These are phyloP conservation scores for Platorchestia sp. DNA, from an alignment of 1,140 invertebrate genomes.

Conservation along the genomic window DNA sequence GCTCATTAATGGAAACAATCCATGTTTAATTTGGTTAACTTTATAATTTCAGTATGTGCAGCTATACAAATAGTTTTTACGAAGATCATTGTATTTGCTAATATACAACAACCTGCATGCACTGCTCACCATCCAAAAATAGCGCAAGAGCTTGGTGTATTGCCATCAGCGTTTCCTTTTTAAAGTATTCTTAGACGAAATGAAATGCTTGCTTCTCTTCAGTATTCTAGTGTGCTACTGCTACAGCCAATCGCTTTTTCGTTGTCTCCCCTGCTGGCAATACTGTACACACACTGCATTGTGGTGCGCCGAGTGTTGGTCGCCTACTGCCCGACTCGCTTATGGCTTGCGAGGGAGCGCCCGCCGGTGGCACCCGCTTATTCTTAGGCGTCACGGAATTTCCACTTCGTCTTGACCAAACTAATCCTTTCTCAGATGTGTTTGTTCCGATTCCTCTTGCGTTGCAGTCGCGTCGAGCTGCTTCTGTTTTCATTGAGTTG, in stretches of 20 bases:
- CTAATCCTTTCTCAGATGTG: neutral
- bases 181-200: too few relatives aligned
- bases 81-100: too few relatives aligned
- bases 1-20: too few relatives aligned
- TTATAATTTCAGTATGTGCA: too few relatives aligned
- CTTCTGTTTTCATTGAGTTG: neutral
- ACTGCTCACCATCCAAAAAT: too few relatives aligned
- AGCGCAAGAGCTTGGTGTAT: too few relatives aligned
- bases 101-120: too few relatives aligned
- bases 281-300: neutral
- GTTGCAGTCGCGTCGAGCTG: neutral
- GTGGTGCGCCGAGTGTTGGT: neutral
- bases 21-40: too few relatives aligned
- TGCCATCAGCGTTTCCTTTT: too few relatives aligned
- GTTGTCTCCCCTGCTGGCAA: neutral
- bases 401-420: neutral
- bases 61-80: too few relatives aligned
- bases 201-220: neutral
- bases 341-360: neutral
- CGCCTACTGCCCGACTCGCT: neutral
- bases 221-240: neutral
- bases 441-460: neutral
- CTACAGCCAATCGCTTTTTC: neutral
- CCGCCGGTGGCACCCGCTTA: neutral
- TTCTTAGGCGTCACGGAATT: neutral